A percentile compares a stretch with the other conserved stretches of the same genome.
phyloP scores from a whole-genome alignment of 2,113 vertebrate species.

The Pelmatolapia mariae region DNA sequence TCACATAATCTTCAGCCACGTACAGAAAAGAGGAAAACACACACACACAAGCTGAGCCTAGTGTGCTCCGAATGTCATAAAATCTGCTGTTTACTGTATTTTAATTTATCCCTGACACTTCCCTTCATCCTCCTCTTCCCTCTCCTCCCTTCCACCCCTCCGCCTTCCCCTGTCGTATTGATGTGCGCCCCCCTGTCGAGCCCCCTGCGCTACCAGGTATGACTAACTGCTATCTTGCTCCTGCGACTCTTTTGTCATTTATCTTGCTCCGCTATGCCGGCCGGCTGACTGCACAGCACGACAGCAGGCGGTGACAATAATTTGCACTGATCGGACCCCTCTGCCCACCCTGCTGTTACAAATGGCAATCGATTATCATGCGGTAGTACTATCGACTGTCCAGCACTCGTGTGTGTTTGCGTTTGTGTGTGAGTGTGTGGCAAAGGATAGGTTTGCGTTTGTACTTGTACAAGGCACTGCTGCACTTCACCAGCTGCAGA shows the following conservation, averaged over 20 bases:
- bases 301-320: constrained; percentile 85
- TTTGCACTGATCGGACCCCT: constrained; percentile 90
- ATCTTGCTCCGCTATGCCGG: constrained; percentile 72
- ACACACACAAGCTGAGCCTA: background rate
- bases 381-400: constrained; percentile 87
- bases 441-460: background rate
- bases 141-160: background rate
- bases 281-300: constrained; percentile 78
- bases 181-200: constrained; percentile 24
- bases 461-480: background rate
- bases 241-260: constrained; percentile 71
- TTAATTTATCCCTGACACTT: constrained; percentile 25
- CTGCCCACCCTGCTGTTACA: constrained; percentile 86
- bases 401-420: background rate
- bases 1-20: background rate
- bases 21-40: background rate
- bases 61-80: constrained; percentile 3
- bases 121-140: background rate
- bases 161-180: constrained; percentile 35
- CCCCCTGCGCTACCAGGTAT: constrained; percentile 73
- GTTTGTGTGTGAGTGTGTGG: constrained; percentile 3
- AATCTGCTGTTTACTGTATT: constrained; percentile 32
- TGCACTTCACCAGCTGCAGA: background rate
- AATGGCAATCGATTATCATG: constrained; percentile 97
- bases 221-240: constrained; percentile 74